phyloP scores from a whole-genome alignment of 2,797 vertebrate genomes.

The Lithobates pipiens region DNA sequence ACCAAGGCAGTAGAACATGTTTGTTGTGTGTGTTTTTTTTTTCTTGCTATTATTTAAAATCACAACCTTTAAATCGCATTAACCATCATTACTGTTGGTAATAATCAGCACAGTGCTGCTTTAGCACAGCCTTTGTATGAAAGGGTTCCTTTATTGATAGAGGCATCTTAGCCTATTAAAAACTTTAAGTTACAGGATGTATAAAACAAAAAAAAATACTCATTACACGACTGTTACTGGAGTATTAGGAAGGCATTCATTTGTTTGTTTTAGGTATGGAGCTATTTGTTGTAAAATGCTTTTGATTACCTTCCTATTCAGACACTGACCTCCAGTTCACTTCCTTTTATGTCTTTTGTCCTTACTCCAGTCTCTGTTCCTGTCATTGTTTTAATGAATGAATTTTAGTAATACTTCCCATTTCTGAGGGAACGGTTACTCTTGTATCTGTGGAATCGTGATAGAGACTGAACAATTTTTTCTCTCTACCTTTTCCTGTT shows the following conservation, averaged over 20 bases:
- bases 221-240: no score
- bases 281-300: neutral
- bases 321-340: neutral
- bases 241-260: neutral
- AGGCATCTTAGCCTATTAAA: no score
- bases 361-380: neutral
- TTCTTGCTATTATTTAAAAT: no score
- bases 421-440: neutral
- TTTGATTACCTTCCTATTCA: neutral
- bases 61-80: no score
- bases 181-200: no score
- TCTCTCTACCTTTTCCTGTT: neutral
- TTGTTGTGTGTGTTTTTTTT: no score
- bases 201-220: no score
- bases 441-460: neutral
- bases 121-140: no score
- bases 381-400: neutral
- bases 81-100: no score
- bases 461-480: neutral
- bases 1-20: no score
- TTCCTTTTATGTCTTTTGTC: constrained; percentile 2
- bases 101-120: no score
- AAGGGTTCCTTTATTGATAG: no score
- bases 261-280: neutral
- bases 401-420: neutral